Conservation (phyloP, 2,888 invertebrate species). For the Trichogramma evanescens region DNA sequence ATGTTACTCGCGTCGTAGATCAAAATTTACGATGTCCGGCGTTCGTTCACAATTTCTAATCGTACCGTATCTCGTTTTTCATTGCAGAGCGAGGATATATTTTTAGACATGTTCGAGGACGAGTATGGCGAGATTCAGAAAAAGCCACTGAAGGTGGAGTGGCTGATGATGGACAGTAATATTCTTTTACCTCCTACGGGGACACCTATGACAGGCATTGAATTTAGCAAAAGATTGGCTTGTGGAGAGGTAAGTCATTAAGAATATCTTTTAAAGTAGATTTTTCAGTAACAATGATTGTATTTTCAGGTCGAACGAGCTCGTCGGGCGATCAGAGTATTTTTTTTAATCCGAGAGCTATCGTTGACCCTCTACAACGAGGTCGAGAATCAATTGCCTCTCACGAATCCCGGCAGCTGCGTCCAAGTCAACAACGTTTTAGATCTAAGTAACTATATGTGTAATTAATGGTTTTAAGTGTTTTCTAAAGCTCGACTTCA, state of each 20-base stretch:
- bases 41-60: background rate
- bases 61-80: background rate
- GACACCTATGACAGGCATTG: conserved; percentile 92
- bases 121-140: conserved; percentile 92
- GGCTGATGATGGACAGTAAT: conserved; percentile 93
- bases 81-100: conserved; percentile 83
- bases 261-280: background rate
- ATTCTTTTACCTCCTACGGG: conserved; percentile 91
- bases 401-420: conserved; percentile 80
- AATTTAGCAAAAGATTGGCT: conserved; percentile 86
- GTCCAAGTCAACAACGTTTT: conserved; percentile 91
- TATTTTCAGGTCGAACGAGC: conserved; percentile 70
- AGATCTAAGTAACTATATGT: conserved; percentile 71
- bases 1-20: conserved; percentile 7
- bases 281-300: background rate
- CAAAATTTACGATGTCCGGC: background rate
- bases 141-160: conserved; percentile 81
- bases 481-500: background rate
- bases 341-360: conserved; percentile 78
- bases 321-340: conserved; percentile 83
- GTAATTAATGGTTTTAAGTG: background rate
- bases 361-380: conserved; percentile 75
- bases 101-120: conserved; percentile 97
- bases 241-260: conserved; percentile 78
- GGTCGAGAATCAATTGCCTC: conserved; percentile 77